These are phyloP conservation scores for Dicyrtoma fusca DNA, from an alignment of 2,888 invertebrate genomes.

Conservation along the genomic window DNA sequence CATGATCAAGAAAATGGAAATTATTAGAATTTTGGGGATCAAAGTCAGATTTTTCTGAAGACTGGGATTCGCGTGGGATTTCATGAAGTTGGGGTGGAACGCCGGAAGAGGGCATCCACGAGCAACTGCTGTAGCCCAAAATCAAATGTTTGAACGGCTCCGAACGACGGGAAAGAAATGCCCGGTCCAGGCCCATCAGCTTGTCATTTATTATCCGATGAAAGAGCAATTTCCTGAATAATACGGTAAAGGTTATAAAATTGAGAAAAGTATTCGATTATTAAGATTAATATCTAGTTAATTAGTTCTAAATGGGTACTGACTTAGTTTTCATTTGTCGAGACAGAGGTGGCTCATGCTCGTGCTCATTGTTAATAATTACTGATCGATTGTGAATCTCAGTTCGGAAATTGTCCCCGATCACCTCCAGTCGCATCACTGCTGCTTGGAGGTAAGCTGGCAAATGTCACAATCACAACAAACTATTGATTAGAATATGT, in stretches of 20 bases:
- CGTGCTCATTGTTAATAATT: constrained; percentile 41
- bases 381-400: constrained; percentile 53
- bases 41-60: no score
- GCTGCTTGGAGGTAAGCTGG: constrained; percentile 56
- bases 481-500: no score
- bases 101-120: constrained; percentile 31
- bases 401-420: constrained; percentile 56
- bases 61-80: no score
- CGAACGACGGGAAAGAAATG: constrained; percentile 54
- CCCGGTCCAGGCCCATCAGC: constrained; percentile 54
- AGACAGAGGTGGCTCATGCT: constrained; percentile 48
- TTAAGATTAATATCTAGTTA: no score
- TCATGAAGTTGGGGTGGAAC: no score
- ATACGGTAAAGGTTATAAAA: no score
- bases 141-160: constrained; percentile 56
- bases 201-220: constrained; percentile 57
- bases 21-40: no score
- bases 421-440: constrained; percentile 56
- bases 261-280: no score
- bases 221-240: constrained; percentile 54
- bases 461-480: no score
- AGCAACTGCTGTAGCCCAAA: constrained; percentile 48
- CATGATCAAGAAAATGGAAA: no score
- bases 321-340: constrained; percentile 51
- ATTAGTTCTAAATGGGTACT: no score